These are phyloP conservation scores for Ursus arctos DNA, from an alignment of 2,113 vertebrate genomes.

Conservation along the genomic window DNA sequence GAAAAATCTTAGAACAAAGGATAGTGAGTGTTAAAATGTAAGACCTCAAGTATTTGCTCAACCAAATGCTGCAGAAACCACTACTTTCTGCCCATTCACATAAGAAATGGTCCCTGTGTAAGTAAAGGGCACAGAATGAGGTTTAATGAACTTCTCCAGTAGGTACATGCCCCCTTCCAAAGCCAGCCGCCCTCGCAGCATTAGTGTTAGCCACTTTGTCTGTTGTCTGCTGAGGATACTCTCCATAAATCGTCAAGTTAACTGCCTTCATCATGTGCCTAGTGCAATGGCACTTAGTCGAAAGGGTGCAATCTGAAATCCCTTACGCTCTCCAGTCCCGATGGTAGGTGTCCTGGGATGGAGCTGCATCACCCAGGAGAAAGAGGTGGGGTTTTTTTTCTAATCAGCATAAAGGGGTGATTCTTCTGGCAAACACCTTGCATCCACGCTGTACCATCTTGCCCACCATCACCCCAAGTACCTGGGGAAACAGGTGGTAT, in stretches of 20 bases:
- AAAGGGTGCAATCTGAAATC: neutral
- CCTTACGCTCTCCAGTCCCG: accelerated
- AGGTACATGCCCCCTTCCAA: neutral
- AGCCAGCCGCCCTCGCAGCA: neutral
- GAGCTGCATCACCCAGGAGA: neutral
- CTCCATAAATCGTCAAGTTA: neutral
- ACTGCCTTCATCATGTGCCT: neutral
- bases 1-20: neutral
- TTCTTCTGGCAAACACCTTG: neutral
- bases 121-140: neutral
- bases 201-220: neutral
- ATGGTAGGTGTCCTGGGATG: neutral
- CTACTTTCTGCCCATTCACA: neutral
- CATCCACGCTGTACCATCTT: neutral
- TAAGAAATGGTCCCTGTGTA: neutral
- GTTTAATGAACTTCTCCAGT: neutral
- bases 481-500: neutral
- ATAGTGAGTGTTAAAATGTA: neutral
- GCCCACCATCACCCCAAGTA: neutral
- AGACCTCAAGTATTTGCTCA: neutral
- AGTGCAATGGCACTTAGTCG: neutral
- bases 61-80: neutral
- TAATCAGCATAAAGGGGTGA: neutral
- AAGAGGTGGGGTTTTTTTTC: neutral
- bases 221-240: neutral